Percentiles rank a stretch among this genome's conserved stretches.
Evolutionary conservation across 2,797 vertebrate genomes (phyloP).

Genomic region (Pantherophis vulpinus): DNA sequence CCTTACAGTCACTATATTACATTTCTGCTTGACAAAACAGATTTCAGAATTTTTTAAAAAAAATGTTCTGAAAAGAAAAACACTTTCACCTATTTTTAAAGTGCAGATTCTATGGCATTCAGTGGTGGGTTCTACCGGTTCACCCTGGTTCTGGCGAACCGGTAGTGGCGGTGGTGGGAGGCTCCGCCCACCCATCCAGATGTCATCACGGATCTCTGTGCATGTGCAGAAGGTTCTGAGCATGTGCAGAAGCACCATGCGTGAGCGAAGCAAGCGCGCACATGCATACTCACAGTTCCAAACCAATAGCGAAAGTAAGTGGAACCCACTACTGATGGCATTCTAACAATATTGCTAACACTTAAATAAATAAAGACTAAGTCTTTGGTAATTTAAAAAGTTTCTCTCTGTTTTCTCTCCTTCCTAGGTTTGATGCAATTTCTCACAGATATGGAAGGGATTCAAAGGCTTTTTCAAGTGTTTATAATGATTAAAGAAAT

Average conservation of each 20-base stretch:
- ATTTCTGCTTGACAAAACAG: neutral
- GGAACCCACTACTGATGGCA: neutral
- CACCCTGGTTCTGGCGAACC: too few relatives aligned
- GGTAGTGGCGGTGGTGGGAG: too few relatives aligned
- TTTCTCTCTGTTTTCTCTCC: neutral
- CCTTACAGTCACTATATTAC: neutral
- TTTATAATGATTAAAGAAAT: neutral
- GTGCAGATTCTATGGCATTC: neutral
- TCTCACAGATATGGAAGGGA: neutral
- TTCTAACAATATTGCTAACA: conserved; percentile 21
- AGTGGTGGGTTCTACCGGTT: too few relatives aligned
- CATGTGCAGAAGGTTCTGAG: too few relatives aligned
- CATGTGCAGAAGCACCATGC: too few relatives aligned
- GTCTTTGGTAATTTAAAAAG: neutral
- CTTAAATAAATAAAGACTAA: conserved; percentile 9
- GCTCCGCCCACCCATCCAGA: too few relatives aligned
- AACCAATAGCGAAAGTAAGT: too few relatives aligned
- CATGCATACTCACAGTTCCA: too few relatives aligned
- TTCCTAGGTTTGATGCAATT: neutral
- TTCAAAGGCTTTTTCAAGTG: neutral
- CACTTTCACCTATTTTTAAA: conserved; percentile 28
- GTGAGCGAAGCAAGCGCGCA: too few relatives aligned
- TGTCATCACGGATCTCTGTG: too few relatives aligned
- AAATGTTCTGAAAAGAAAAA: conserved; percentile 22
- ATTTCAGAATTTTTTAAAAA: fast-evolving